phyloP scores from a whole-genome alignment of 2,113 vertebrate species.

The Campylomormyrus numenius region DNA sequence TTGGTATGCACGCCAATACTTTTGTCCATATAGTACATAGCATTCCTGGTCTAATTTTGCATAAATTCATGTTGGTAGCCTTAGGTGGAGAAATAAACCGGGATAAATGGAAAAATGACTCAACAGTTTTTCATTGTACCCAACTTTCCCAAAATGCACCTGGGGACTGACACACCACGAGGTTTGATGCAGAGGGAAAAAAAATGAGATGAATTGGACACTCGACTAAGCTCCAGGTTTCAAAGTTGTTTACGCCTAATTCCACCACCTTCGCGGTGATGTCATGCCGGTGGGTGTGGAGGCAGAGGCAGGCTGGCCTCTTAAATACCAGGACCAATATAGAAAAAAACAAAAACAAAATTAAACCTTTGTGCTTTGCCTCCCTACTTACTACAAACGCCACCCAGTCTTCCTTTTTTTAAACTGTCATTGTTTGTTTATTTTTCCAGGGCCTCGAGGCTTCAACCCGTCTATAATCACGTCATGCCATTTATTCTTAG shows the following conservation, averaged over 20 bases:
- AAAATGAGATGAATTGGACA: background rate
- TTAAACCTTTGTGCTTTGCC: conserved; percentile 9
- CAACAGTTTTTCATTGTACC: background rate
- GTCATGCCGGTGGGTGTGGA: background rate
- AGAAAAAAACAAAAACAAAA: background rate
- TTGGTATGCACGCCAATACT: background rate
- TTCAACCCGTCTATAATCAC: background rate
- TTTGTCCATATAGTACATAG: background rate
- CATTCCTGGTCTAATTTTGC: background rate
- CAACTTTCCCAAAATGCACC: background rate
- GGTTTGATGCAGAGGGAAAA: background rate
- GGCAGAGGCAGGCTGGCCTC: background rate
- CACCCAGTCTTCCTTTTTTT: background rate
- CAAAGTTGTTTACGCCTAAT: background rate
- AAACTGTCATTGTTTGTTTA: conserved; percentile 38
- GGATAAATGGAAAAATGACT: background rate
- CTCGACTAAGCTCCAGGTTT: background rate
- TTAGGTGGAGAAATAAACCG: background rate
- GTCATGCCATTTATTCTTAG: conserved; percentile 41
- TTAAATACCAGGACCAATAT: background rate
- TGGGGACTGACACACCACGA: background rate
- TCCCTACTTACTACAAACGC: conserved; percentile 9
- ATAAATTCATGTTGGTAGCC: background rate
- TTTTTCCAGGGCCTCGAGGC: background rate
- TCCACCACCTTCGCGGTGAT: background rate